These are phyloP conservation scores for Rapana venosa DNA, from an alignment of 2,888 invertebrate species.

Conservation along the genomic window DNA sequence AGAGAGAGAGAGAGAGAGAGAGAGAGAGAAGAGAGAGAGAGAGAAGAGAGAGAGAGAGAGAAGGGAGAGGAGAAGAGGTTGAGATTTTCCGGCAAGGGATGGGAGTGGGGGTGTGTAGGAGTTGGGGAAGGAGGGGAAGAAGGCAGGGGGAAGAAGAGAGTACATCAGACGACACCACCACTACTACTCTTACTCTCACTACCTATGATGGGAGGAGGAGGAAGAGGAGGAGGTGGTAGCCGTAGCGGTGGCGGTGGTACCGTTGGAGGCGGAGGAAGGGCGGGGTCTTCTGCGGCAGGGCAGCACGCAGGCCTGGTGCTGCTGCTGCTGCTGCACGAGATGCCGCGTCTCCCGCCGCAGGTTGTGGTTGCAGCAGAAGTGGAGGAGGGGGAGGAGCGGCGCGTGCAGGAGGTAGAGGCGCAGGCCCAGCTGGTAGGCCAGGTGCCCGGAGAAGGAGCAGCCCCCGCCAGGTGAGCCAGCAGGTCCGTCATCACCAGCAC, in stretches of 20 bases:
- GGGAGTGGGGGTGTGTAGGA: background rate
- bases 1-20: slow-evolving; percentile 8
- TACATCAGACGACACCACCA: too few relatives aligned
- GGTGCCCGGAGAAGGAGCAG: slow-evolving; percentile 54
- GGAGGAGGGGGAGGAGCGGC: slow-evolving; percentile 66
- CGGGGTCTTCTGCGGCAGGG: background rate
- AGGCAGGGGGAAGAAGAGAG: background rate
- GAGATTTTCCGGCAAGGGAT: background rate
- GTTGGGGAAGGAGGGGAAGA: background rate
- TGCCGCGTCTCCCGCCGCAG: slow-evolving; percentile 56
- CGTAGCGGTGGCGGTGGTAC: background rate
- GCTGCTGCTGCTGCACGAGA: slow-evolving; percentile 46
- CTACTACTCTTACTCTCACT: background rate
- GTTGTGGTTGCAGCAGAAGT: slow-evolving; percentile 62
- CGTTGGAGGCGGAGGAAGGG: too few relatives aligned
- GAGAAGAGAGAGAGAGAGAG: too few relatives aligned
- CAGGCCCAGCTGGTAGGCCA: slow-evolving; percentile 65
- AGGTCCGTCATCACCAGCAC: slow-evolving; percentile 59
- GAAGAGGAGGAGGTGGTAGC: background rate
- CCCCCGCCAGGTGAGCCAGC: slow-evolving; percentile 53
- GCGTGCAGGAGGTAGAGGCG: slow-evolving; percentile 69
- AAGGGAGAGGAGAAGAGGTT: background rate
- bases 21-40: too few relatives aligned
- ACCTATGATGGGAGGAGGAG: background rate
- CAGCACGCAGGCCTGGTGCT: slow-evolving; percentile 30